phyloP scores from a whole-genome alignment of 2,797 vertebrate species.

The Callimico goeldii region DNA sequence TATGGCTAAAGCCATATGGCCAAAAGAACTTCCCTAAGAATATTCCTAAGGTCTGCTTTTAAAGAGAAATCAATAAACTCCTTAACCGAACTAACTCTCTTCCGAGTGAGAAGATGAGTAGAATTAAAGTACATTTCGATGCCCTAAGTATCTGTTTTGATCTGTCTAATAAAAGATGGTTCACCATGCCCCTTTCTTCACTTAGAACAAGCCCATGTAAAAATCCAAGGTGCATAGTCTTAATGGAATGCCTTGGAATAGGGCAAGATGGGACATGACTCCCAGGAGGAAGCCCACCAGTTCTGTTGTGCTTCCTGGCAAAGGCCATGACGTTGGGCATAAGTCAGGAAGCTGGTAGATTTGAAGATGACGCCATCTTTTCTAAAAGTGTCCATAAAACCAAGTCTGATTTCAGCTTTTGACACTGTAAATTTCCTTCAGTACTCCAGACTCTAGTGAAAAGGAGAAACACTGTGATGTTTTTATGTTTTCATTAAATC shows the following conservation, averaged over 20 bases:
- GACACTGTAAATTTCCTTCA: not conserved
- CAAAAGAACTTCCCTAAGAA: not conserved
- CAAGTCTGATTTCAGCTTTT: not conserved
- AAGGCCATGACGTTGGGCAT: not conserved
- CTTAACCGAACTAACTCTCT: not conserved
- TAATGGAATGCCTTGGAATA: not conserved
- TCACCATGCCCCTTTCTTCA: not conserved
- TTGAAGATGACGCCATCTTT: not conserved
- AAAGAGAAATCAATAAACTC: not conserved
- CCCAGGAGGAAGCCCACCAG: not conserved
- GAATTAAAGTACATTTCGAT: not conserved
- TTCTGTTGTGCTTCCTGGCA: not conserved
- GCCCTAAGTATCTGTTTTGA: not conserved
- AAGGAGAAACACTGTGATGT: not conserved
- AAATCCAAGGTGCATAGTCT: not conserved
- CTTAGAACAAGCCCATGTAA: not conserved
- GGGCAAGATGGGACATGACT: not conserved
- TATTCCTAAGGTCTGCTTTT: not conserved
- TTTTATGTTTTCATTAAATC: constrained; percentile 1
- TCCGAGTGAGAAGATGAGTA: not conserved
- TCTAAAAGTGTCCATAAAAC: not conserved
- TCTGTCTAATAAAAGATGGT: not conserved
- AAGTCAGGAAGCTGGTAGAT: not conserved
- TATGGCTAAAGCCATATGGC: not conserved
- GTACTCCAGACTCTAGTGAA: not conserved